phyloP scores from a whole-genome alignment of 2,888 invertebrate species.

The Fragum fragum region DNA sequence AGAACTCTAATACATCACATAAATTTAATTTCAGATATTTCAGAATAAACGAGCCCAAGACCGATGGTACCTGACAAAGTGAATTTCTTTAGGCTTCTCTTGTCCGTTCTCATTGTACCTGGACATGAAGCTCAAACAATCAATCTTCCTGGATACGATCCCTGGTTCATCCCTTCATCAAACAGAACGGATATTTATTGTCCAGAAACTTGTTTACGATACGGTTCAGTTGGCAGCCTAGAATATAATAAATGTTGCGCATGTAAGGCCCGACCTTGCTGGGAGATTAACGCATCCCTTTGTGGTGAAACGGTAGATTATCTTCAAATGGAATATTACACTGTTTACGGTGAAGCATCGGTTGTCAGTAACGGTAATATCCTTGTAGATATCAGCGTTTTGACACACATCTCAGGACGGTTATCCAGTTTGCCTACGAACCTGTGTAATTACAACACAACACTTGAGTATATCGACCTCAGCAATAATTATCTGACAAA shows the following conservation, averaged over 20 bases:
- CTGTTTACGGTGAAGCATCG: slow-evolving; percentile 30
- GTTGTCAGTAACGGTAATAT: neutral
- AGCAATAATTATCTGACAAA: slow-evolving; percentile 30
- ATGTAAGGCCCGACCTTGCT: slow-evolving; percentile 39
- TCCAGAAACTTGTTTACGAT: slow-evolving; percentile 27
- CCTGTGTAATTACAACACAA: slow-evolving; percentile 33
- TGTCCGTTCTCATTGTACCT: neutral
- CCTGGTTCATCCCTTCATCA: neutral
- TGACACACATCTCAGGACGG: slow-evolving; percentile 16
- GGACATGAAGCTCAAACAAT: neutral
- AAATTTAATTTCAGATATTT: too few relatives aligned
- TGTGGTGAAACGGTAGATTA: slow-evolving; percentile 36
- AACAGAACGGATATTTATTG: slow-evolving; percentile 31
- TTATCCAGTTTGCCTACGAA: slow-evolving; percentile 36
- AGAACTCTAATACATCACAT: too few relatives aligned
- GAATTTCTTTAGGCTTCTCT: neutral
- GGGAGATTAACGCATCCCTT: slow-evolving; percentile 26
- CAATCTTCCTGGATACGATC: slow-evolving; percentile 4
- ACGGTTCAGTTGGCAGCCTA: neutral
- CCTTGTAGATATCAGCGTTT: neutral
- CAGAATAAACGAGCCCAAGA: too few relatives aligned
- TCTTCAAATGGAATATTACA: slow-evolving; percentile 34
- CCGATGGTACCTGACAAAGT: too few relatives aligned
- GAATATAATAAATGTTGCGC: slow-evolving; percentile 35
- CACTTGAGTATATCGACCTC: slow-evolving; percentile 33